Conservation (phyloP, 2,113 vertebrate species). For the Empidonax alnorum region DNA sequence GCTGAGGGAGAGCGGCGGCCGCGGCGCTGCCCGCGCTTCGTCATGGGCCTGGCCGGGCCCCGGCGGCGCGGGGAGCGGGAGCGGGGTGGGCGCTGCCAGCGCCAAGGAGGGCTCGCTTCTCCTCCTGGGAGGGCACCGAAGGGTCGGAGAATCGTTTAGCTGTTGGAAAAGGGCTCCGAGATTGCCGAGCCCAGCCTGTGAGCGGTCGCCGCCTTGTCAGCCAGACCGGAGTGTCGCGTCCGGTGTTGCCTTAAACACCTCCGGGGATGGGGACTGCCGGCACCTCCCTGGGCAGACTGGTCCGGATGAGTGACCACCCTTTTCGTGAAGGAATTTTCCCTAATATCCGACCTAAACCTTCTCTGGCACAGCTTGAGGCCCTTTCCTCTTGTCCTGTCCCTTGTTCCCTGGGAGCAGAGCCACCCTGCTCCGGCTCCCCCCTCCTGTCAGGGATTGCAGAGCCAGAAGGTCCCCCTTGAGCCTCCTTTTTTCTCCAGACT, state of each 20-base stretch:
- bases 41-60: constrained; percentile 19
- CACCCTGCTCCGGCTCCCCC: fast-evolving
- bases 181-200: neutral
- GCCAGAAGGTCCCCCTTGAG: neutral
- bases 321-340: fast-evolving
- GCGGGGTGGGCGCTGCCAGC: neutral
- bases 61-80: neutral
- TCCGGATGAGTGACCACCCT: too few relatives aligned
- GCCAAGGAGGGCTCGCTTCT: neutral
- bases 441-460: neutral
- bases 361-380: fast-evolving
- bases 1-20: neutral
- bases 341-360: fast-evolving
- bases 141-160: too few relatives aligned
- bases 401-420: neutral
- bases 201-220: fast-evolving
- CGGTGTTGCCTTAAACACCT: neutral
- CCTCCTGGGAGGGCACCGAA: neutral
- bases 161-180: neutral
- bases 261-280: neutral
- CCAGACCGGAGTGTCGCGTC: too few relatives aligned
- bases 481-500: neutral
- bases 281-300: neutral
- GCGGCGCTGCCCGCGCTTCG: neutral
- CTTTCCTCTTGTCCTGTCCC: fast-evolving